Evolutionary conservation across 1,140 invertebrate genomes (phyloP).

Genomic region (Papilio helenus): DNA sequence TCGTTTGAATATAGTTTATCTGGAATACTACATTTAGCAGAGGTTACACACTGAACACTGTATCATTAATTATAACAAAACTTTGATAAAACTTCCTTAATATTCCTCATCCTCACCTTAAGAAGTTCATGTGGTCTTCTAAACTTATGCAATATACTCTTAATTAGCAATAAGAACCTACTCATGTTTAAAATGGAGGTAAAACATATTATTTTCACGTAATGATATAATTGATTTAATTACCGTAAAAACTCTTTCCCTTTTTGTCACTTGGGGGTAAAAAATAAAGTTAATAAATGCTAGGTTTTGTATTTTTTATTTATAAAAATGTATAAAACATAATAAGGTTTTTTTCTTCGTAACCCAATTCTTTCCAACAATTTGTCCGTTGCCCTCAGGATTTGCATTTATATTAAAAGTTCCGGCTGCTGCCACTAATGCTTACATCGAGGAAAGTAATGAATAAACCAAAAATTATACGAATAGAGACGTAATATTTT

Average conservation of each 20-base stretch:
- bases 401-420: conserved; percentile 29
- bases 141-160: background rate
- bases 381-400: conserved; percentile 4
- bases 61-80: background rate
- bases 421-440: conserved; percentile 21
- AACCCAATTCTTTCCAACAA: conserved; percentile 27
- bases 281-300: too few species aligned
- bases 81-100: background rate
- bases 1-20: background rate
- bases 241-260: too few species aligned
- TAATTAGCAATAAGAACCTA: background rate
- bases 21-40: background rate
- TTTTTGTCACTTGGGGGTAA: too few species aligned
- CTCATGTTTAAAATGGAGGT: background rate
- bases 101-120: background rate
- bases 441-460: conserved; percentile 20
- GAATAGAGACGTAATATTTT: conserved; percentile 13
- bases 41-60: background rate
- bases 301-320: background rate
- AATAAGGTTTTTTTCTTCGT: conserved; percentile 12
- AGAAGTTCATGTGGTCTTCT: background rate
- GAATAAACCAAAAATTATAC: conserved; percentile 28
- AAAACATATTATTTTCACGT: background rate
- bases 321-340: background rate
- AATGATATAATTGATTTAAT: background rate